Conservation (phyloP, 2,888 invertebrate species). For the Antitype chi region DNA sequence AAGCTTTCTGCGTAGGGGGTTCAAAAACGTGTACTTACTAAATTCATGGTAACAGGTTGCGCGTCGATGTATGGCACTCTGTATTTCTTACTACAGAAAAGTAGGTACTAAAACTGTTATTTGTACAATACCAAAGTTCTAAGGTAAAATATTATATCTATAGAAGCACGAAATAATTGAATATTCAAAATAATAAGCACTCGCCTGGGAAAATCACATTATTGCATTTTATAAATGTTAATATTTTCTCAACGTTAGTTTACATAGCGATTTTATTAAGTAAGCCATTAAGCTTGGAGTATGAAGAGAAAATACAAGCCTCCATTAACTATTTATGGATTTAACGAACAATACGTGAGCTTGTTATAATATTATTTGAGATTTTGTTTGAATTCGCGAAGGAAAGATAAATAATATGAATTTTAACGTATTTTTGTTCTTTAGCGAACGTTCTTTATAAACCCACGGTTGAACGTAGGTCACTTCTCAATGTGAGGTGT, state of each 20-base stretch:
- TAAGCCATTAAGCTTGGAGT: constrained; percentile 49
- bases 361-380: constrained; percentile 16
- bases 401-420: constrained; percentile 19
- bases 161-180: constrained; percentile 47
- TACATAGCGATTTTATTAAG: constrained; percentile 53
- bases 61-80: no score
- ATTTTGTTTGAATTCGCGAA: constrained; percentile 15
- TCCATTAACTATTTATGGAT: constrained; percentile 49
- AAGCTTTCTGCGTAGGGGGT: no score
- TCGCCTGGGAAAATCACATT: constrained; percentile 41
- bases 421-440: neutral
- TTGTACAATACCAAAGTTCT: constrained; percentile 6
- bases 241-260: constrained; percentile 59
- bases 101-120: neutral
- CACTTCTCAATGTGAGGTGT: neutral
- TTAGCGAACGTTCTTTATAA: neutral
- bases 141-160: constrained; percentile 6
- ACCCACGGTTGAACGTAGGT: neutral
- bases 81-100: neutral
- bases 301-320: constrained; percentile 44
- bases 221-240: constrained; percentile 51
- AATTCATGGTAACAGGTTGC: no score
- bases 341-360: constrained; percentile 24
- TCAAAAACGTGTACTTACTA: no score
- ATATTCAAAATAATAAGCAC: constrained; percentile 57